Evolutionary conservation across 1,140 invertebrate species (phyloP).

Genomic region (Drosophila cardini): DNA sequence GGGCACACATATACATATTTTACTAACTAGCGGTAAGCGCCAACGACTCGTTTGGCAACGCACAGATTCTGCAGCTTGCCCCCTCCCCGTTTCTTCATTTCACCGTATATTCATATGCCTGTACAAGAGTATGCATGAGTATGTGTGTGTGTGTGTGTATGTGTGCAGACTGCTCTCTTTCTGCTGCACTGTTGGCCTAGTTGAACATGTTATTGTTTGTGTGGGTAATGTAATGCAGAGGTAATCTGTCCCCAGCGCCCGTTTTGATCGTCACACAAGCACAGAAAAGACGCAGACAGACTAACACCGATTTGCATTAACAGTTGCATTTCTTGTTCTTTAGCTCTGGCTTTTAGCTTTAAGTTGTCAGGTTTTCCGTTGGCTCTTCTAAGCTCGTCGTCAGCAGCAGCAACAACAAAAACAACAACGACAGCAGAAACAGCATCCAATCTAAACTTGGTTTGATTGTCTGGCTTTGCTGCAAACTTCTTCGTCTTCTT

Average conservation of each 20-base stretch:
- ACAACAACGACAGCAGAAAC: neutral
- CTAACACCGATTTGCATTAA: slow-evolving; percentile 72
- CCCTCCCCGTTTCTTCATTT: slow-evolving; percentile 1
- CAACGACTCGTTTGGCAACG: slow-evolving; percentile 74
- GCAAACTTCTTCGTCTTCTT: neutral
- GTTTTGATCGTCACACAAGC: slow-evolving; percentile 38
- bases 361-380: slow-evolving; percentile 29
- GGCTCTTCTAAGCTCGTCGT: slow-evolving; percentile 27
- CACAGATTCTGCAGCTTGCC: slow-evolving; percentile 39
- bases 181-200: slow-evolving; percentile 49
- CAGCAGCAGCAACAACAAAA: slow-evolving; percentile 8
- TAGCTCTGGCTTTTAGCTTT: slow-evolving; percentile 13
- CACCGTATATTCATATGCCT: neutral
- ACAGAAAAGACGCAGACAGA: slow-evolving; percentile 3
- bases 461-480: neutral
- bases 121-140: neutral
- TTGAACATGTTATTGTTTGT: slow-evolving; percentile 51
- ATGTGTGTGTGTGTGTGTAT: neutral
- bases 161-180: slow-evolving; percentile 38
- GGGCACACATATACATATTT: slow-evolving; percentile 1
- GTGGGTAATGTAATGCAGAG: slow-evolving; percentile 43
- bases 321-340: slow-evolving; percentile 81
- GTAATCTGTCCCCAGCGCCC: slow-evolving; percentile 46
- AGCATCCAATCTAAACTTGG: slow-evolving; percentile 29
- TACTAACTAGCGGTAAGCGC: slow-evolving; percentile 66